phyloP scores from a whole-genome alignment of 2,888 invertebrate species.

The Dermolepida albohirtum region DNA sequence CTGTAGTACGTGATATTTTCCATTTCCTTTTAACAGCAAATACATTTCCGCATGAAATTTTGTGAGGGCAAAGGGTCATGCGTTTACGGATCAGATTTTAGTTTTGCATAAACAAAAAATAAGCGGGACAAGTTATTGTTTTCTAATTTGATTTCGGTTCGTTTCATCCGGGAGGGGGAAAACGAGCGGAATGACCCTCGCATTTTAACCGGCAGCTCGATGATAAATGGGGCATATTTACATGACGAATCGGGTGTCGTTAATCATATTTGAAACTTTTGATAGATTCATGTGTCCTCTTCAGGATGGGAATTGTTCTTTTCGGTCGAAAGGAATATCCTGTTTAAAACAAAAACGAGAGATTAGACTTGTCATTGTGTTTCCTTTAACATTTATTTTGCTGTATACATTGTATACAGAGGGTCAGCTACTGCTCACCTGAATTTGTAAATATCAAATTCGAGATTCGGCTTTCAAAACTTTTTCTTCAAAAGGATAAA shows the following conservation, averaged over 20 bases:
- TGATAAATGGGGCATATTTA: slow-evolving; percentile 28
- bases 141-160: slow-evolving; percentile 25
- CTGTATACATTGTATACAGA: too few species aligned
- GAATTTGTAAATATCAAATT: too few species aligned
- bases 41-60: too few species aligned
- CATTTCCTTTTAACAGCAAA: too few species aligned
- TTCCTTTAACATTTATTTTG: too few species aligned
- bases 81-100: background rate
- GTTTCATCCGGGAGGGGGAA: slow-evolving; percentile 19
- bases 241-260: slow-evolving; percentile 34
- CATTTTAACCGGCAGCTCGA: slow-evolving; percentile 16
- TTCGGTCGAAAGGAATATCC: background rate
- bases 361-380: too few species aligned
- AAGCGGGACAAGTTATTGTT: slow-evolving; percentile 20
- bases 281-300: slow-evolving; percentile 26
- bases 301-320: slow-evolving; percentile 16
- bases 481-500: too few species aligned
- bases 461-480: too few species aligned
- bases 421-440: too few species aligned
- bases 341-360: too few species aligned
- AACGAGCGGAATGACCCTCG: slow-evolving; percentile 28
- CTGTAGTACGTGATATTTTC: too few species aligned
- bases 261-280: slow-evolving; percentile 35
- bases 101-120: slow-evolving; percentile 24
- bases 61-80: too few species aligned